Percentiles rank a stretch among this genome's conserved stretches.
Conservation (phyloP, 2,797 vertebrate genomes). For the Decapterus maruadsi region DNA sequence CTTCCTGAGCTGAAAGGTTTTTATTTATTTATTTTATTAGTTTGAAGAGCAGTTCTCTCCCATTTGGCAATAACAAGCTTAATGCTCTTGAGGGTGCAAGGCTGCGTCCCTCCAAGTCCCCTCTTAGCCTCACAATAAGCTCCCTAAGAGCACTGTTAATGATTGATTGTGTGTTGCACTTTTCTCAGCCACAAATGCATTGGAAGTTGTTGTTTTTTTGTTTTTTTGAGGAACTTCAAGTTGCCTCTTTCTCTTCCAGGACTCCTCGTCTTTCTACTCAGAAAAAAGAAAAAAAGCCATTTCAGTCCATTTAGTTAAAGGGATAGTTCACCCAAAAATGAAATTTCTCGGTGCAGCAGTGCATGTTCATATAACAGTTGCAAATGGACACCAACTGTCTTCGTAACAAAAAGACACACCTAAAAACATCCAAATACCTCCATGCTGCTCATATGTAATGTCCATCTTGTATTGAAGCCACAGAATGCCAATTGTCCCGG, state of each 20-base stretch:
- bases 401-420: no score
- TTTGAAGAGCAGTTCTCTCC: conserved; percentile 51
- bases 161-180: conserved; percentile 11
- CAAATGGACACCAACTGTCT: no score
- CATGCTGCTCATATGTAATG: no score
- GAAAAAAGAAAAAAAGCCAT: conserved; percentile 26
- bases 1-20: conserved; percentile 19
- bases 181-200: conserved; percentile 21
- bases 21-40: conserved; percentile 35
- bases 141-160: conserved; percentile 46
- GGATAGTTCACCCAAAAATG: no score
- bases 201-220: background rate
- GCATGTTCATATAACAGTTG: no score
- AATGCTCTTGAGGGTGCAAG: conserved; percentile 40
- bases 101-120: conserved; percentile 31
- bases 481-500: no score
- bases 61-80: conserved; percentile 49
- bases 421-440: no score
- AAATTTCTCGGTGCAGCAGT: no score
- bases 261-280: background rate
- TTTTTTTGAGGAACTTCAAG: conserved; percentile 6
- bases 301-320: conserved; percentile 43
- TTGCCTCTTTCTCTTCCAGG: background rate
- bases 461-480: no score
- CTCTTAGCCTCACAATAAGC: conserved; percentile 48